A percentile compares a stretch with the other conserved stretches of the same genome.
These are phyloP conservation scores for Crepidodera aurea DNA, from an alignment of 2,888 invertebrate species.

Conservation along the genomic window DNA sequence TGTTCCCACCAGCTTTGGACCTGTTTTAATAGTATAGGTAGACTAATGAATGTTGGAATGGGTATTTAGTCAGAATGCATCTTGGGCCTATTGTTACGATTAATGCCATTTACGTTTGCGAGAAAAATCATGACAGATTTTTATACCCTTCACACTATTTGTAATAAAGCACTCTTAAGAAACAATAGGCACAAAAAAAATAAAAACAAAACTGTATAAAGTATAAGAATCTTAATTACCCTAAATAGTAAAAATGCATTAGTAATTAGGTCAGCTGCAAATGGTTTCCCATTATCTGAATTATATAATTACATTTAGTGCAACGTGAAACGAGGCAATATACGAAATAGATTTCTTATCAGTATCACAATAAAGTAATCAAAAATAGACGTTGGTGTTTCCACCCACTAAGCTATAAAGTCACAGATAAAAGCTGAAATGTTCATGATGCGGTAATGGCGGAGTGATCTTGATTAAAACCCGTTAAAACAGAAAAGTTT, in stretches of 20 bases:
- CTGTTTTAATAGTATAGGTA: too few species aligned
- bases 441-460: slow-evolving; percentile 51
- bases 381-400: slow-evolving; percentile 56
- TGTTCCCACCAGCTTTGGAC: too few species aligned
- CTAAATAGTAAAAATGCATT: neutral
- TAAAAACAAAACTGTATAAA: too few species aligned
- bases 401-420: slow-evolving; percentile 55
- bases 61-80: too few species aligned
- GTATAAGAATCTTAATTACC: neutral
- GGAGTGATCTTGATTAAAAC: slow-evolving; percentile 25
- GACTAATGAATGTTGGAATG: too few species aligned
- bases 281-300: slow-evolving; percentile 13
- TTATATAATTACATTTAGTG: slow-evolving; percentile 35
- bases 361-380: slow-evolving; percentile 58
- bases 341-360: slow-evolving; percentile 54
- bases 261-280: slow-evolving; percentile 12
- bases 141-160: too few species aligned
- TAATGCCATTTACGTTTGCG: too few species aligned
- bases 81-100: too few species aligned
- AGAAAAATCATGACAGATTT: too few species aligned
- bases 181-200: too few species aligned
- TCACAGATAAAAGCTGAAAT: slow-evolving; percentile 50
- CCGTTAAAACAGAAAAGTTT: slow-evolving; percentile 27
- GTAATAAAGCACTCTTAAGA: too few species aligned
- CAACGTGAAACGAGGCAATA: slow-evolving; percentile 32